phyloP scores from a whole-genome alignment of 1,140 invertebrate genomes.

The Conus betulinus region DNA sequence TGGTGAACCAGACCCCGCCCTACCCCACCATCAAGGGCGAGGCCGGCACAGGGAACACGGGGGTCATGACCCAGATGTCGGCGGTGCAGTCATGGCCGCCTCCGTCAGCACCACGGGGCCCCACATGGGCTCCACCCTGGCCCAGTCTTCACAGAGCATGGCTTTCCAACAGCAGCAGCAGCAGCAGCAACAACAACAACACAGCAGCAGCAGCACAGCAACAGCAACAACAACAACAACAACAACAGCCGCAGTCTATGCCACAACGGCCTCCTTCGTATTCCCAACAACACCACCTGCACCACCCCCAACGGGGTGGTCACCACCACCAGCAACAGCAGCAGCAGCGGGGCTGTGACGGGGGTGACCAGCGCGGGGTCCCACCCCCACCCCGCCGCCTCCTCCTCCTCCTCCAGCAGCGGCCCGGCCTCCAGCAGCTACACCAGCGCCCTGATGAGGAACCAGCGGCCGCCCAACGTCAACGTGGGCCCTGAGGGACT shows the following conservation, averaged over 20 bases:
- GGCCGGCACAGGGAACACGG: constrained; percentile 30
- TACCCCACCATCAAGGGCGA: constrained; percentile 65
- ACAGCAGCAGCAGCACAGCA: constrained; percentile 38
- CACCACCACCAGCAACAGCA: constrained; percentile 24
- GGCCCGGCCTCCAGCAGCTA: constrained; percentile 54
- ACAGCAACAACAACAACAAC: constrained; percentile 38
- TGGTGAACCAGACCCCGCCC: constrained; percentile 71
- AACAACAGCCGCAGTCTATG: constrained; percentile 38
- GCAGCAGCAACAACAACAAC: constrained; percentile 32
- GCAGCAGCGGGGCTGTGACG: neutral
- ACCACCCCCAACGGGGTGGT: constrained; percentile 1
- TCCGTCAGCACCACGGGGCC: constrained; percentile 1
- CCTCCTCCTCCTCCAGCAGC: constrained; percentile 32
- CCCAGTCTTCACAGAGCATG: constrained; percentile 27
- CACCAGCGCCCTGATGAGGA: constrained; percentile 73
- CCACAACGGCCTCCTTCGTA: constrained; percentile 38
- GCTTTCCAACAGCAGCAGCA: constrained; percentile 42
- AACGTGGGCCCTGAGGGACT: constrained; percentile 76
- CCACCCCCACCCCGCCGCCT: constrained; percentile 44
- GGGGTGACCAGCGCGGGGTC: constrained; percentile 39
- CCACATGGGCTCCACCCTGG: constrained; percentile 31
- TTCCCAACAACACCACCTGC: constrained; percentile 21
- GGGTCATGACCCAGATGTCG: constrained; percentile 60
- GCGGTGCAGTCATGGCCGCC: constrained; percentile 53
- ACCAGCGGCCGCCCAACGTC: constrained; percentile 76